Evolutionary conservation across 2,888 invertebrate genomes (phyloP).

Genomic region (Agrilus cyanescens): DNA sequence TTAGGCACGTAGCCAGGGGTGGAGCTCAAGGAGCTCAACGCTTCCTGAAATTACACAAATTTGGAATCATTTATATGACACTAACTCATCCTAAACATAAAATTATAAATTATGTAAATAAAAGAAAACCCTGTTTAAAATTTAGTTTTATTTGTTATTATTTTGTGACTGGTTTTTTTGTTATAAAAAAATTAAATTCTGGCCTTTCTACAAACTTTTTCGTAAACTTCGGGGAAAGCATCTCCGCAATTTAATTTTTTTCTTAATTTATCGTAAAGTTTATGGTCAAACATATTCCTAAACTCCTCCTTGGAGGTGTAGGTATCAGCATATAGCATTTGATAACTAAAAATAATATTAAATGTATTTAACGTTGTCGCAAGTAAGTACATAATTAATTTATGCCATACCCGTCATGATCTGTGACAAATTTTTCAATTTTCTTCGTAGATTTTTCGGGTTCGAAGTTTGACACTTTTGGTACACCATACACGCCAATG

Average conservation of each 20-base stretch:
- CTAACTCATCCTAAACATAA: too few species aligned
- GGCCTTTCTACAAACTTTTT: conserved; percentile 53
- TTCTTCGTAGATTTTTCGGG: conserved; percentile 52
- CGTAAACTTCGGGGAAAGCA: conserved; percentile 73
- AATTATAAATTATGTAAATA: too few species aligned
- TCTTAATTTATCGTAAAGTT: conserved; percentile 56
- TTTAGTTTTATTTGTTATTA: too few species aligned
- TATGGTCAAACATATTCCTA: conserved; percentile 67
- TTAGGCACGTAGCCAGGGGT: too few species aligned
- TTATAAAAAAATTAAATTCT: conserved; percentile 30
- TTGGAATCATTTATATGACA: too few species aligned
- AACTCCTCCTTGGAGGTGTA: conserved; percentile 65
- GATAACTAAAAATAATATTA: conserved; percentile 42
- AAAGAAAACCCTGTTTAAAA: too few species aligned
- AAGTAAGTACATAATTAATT: background rate
- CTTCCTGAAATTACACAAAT: too few species aligned
- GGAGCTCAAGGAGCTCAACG: too few species aligned
- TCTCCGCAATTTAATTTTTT: conserved; percentile 46
- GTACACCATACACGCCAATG: conserved; percentile 71
- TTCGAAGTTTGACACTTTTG: conserved; percentile 48
- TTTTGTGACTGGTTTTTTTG: too few species aligned
- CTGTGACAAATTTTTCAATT: conserved; percentile 56
- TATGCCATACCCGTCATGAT: conserved; percentile 44
- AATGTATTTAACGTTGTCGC: too few species aligned
- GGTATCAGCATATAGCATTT: conserved; percentile 78